Base-by-base conservation (phyloP, 2,113 vertebrate genomes). In the Rhinopithecus roxellana region DNA sequence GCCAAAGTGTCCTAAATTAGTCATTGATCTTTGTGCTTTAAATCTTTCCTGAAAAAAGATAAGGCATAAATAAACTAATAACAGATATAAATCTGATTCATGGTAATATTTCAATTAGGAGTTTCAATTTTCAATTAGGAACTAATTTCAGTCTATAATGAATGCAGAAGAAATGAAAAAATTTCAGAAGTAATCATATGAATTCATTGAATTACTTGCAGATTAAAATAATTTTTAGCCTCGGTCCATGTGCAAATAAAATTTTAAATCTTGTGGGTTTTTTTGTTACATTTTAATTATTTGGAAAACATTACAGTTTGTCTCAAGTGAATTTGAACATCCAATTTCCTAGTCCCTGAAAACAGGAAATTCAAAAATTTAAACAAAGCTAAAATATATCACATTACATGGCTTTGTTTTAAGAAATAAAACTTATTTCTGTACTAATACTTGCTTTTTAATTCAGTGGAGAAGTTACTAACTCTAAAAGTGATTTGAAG, bases 261-360 rank as follows among this genome's bases (percentile, higher is more conserved):
- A 81, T 27, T 88, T 86, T 89, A 95, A 86, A 95, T 93, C 92
- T 95, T 84, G 40, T 80, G 27, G n/a, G 57, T 80, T 85, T 81
- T 93, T 40, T 83, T 27, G 35, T 89, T 97, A 10, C 50, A 93
- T 84, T 89, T 96, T 61, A 96, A 84, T 87, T 91, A 61, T 94
- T 97, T 97, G 82, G 93, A 97, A 97, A 95, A 97, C 43, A 93
- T 90, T 81, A 61, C 4, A 84, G 20, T 75, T 97, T 96, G 20
- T 92, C 90, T 94, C 70, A 83, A 98, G 83, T 96, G 93, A 67
- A 92, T 96, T 97, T 97, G 83, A 57, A 81, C n/a, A 92, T 93
- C 64, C 35, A 93, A 80, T 75, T 77, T 95, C 50, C 89, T 93
- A 59, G 55, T 92, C 43, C 69, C 35, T 61, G 48, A 92, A 97